These are phyloP conservation scores for Ecdyonurus torrentis DNA, from an alignment of 2,888 invertebrate genomes.

Conservation along the genomic window DNA sequence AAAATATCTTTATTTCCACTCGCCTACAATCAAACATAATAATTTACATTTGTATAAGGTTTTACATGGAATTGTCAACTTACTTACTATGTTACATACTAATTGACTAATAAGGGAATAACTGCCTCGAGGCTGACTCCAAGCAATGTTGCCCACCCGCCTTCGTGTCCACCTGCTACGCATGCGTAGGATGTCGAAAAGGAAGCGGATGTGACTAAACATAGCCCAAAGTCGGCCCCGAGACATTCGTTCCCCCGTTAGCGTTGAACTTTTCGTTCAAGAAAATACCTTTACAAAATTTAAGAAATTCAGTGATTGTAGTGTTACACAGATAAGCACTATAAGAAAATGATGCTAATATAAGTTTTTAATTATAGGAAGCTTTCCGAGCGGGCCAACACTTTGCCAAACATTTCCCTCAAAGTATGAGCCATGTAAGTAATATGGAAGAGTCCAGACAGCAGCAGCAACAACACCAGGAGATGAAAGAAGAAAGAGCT, in stretches of 20 bases:
- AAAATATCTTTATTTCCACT: neutral
- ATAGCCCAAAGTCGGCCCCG: too few species aligned
- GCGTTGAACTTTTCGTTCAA: too few species aligned
- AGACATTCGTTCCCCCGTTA: too few species aligned
- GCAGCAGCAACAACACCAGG: neutral
- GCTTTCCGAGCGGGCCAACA: slow-evolving; percentile 44
- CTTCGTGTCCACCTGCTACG: too few species aligned
- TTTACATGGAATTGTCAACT: neutral
- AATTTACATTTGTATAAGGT: too few species aligned
- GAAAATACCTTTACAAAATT: too few species aligned
- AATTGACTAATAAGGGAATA: too few species aligned
- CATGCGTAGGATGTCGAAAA: too few species aligned
- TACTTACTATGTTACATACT: neutral
- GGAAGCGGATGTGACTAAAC: too few species aligned
- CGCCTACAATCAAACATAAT: neutral
- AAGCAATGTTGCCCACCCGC: too few species aligned
- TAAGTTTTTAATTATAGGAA: too few species aligned
- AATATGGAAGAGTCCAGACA: neutral
- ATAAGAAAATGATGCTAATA: neutral
- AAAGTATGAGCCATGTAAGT: slow-evolving; percentile 23
- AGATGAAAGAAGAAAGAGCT: neutral
- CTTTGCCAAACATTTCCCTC: slow-evolving; percentile 47
- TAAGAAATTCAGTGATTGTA: neutral
- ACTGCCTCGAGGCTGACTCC: too few species aligned
- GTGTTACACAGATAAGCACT: neutral